Percentiles rank a stretch among this genome's conserved stretches.
phyloP scores from a whole-genome alignment of 2,113 vertebrate genomes.

The Oryzias melastigma region DNA sequence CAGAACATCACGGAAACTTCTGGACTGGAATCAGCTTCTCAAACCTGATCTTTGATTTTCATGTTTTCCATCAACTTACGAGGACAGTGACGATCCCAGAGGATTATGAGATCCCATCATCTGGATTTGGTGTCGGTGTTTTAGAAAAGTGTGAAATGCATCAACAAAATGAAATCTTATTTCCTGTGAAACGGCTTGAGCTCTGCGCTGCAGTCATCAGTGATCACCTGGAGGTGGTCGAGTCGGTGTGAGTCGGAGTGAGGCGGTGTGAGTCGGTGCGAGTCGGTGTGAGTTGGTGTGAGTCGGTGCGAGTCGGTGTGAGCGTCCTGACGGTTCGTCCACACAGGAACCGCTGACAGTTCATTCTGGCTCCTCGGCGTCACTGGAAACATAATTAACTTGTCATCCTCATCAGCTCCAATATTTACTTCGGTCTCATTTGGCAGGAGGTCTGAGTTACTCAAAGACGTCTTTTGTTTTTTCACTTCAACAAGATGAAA shows the following conservation, averaged over 20 bases:
- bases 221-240: too few relatives aligned
- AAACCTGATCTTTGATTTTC: too few relatives aligned
- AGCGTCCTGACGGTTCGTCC: background rate
- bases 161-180: conserved; percentile 16
- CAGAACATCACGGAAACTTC: too few relatives aligned
- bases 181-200: conserved; percentile 1
- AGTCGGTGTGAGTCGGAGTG: too few relatives aligned
- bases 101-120: background rate
- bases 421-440: background rate
- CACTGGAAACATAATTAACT: conserved; percentile 6
- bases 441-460: conserved; percentile 7
- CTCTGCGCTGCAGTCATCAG: background rate
- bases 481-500: background rate
- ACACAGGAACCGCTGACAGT: conserved; percentile 5
- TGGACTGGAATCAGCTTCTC: too few relatives aligned
- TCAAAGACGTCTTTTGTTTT: background rate
- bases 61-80: too few relatives aligned
- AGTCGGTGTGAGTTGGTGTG: too few relatives aligned
- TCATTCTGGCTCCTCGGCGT: background rate
- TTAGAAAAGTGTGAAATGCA: background rate
- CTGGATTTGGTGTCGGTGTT: background rate
- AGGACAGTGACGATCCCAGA: too few relatives aligned
- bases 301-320: background rate
- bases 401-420: conserved; percentile 10
- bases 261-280: too few relatives aligned